A percentile compares a stretch with the other conserved stretches of the same genome.
Evolutionary conservation across 1,140 invertebrate species (phyloP).

Genomic region (Caenorhabditis briggsae): DNA sequence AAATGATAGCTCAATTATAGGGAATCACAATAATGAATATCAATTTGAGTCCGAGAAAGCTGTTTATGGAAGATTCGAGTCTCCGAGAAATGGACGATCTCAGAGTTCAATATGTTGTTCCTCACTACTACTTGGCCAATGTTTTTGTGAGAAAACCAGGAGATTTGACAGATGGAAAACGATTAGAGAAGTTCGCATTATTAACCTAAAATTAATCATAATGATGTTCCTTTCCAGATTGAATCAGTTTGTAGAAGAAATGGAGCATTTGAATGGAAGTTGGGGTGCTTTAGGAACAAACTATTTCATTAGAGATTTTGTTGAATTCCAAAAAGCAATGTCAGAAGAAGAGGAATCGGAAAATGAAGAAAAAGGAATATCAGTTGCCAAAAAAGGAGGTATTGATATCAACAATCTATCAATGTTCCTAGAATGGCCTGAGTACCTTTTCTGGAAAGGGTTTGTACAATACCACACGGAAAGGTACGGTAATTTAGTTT

Average conservation of each 20-base stretch:
- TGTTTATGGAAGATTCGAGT: slow-evolving; percentile 73
- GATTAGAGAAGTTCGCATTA: slow-evolving; percentile 68
- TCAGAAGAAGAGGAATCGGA: slow-evolving; percentile 46
- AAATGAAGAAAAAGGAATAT: slow-evolving; percentile 1
- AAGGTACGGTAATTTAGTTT: slow-evolving; percentile 36
- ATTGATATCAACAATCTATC: slow-evolving; percentile 66
- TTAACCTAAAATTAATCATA: background rate
- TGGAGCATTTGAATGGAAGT: slow-evolving; percentile 70
- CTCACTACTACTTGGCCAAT: slow-evolving; percentile 75
- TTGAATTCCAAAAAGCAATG: slow-evolving; percentile 56
- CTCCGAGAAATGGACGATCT: slow-evolving; percentile 72
- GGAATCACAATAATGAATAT: slow-evolving; percentile 75
- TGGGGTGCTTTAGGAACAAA: slow-evolving; percentile 73
- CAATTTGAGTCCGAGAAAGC: slow-evolving; percentile 75
- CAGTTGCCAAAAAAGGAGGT: slow-evolving; percentile 43
- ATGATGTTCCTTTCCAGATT: background rate
- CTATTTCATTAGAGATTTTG: slow-evolving; percentile 70
- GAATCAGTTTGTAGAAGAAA: slow-evolving; percentile 70
- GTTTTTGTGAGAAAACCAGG: slow-evolving; percentile 75
- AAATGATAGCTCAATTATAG: slow-evolving; percentile 59
- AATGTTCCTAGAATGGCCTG: slow-evolving; percentile 74
- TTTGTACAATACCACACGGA: slow-evolving; percentile 70
- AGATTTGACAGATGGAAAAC: slow-evolving; percentile 73
- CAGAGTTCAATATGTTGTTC: slow-evolving; percentile 75
- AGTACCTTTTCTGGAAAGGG: slow-evolving; percentile 73